Percentiles rank a stretch among this genome's conserved stretches.
phyloP scores from a whole-genome alignment of 2,113 vertebrate genomes.

The Garra rufa region DNA sequence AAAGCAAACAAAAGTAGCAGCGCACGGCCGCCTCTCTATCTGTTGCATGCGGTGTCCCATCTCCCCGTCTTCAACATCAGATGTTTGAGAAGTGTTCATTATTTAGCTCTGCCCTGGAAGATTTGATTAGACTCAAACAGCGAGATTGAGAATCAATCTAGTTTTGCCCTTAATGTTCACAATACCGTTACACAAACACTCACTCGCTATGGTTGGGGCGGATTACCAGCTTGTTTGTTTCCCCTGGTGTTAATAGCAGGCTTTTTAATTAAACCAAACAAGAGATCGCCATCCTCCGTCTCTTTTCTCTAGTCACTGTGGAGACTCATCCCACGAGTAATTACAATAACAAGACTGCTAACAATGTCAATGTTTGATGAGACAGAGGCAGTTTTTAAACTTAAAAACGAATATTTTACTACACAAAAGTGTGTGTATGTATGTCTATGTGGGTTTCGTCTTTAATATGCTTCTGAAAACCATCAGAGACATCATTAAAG shows the following conservation, averaged over 20 bases:
- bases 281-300: constrained; percentile 6
- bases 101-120: constrained; percentile 2
- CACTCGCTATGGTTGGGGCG: background rate
- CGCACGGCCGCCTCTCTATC: background rate
- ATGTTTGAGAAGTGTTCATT: constrained; percentile 13
- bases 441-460: background rate
- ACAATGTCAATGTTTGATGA: constrained; percentile 27
- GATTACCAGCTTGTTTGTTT: constrained; percentile 34
- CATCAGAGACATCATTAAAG: constrained; percentile 38
- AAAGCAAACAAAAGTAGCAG: constrained; percentile 24
- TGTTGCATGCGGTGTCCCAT: background rate
- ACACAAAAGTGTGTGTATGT: background rate
- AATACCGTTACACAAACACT: constrained; percentile 13
- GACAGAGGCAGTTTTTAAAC: background rate
- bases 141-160: constrained; percentile 4
- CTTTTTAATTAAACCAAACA: constrained; percentile 40
- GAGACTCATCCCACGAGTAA: constrained; percentile 9
- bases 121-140: constrained; percentile 28
- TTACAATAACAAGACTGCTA: constrained; percentile 1
- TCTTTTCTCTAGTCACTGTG: background rate
- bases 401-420: background rate
- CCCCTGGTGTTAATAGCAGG: constrained; percentile 17
- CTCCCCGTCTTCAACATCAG: background rate
- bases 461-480: constrained; percentile 26
- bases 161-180: background rate